A percentile compares a stretch with the other conserved stretches of the same genome.
Conservation (phyloP, 2,888 invertebrate genomes). For the Caradrina kadenii region DNA sequence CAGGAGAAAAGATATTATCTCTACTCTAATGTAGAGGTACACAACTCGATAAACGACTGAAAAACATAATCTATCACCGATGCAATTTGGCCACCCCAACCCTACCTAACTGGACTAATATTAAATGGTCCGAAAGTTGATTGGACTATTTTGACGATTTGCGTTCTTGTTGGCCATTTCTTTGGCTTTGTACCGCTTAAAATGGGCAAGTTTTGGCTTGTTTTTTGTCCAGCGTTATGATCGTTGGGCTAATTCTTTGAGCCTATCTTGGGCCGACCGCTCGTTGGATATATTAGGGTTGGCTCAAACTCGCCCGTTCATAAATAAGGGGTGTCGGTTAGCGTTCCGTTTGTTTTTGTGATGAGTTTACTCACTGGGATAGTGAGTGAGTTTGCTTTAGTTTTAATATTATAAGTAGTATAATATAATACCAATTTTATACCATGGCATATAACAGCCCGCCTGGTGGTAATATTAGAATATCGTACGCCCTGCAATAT, state of each 20-base stretch:
- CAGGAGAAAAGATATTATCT: not conserved
- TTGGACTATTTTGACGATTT: constrained; percentile 54
- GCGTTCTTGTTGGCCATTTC: constrained; percentile 46
- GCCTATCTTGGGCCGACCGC: constrained; percentile 60
- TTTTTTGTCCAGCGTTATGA: constrained; percentile 63
- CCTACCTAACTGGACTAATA: constrained; percentile 28
- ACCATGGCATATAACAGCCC: too few relatives aligned
- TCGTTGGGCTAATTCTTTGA: constrained; percentile 61
- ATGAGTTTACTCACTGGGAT: constrained; percentile 27
- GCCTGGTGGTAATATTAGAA: too few relatives aligned
- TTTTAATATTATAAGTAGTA: too few relatives aligned
- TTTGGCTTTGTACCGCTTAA: constrained; percentile 51
- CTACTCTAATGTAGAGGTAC: not conserved
- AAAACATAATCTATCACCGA: constrained; percentile 43
- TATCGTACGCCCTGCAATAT: too few relatives aligned
- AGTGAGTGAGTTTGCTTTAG: not conserved
- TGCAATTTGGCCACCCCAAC: constrained; percentile 21
- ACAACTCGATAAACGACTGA: constrained; percentile 16
- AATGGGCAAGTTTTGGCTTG: constrained; percentile 56
- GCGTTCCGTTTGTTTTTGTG: constrained; percentile 41
- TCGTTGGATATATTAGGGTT: constrained; percentile 56
- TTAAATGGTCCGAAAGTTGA: constrained; percentile 52
- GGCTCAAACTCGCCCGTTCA: constrained; percentile 33
- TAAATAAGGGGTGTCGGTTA: constrained; percentile 53
- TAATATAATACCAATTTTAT: too few relatives aligned